These are phyloP conservation scores for Andrena praecox DNA, from an alignment of 2,888 invertebrate species.

Conservation along the genomic window DNA sequence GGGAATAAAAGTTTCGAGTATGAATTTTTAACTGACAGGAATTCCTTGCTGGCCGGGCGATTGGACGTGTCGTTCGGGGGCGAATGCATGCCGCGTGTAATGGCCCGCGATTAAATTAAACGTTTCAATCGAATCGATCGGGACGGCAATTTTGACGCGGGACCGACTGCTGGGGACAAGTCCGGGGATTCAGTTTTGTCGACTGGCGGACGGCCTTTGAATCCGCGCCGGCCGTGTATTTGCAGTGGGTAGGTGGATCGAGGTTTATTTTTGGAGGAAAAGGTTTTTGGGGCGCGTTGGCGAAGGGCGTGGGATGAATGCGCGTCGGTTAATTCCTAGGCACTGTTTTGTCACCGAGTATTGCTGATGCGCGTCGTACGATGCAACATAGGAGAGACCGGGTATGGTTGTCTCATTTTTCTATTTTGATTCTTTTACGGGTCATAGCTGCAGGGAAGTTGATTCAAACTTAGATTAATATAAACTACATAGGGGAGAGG, in stretches of 20 bases:
- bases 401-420: too few relatives aligned
- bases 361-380: neutral
- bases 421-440: too few relatives aligned
- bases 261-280: neutral
- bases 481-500: too few relatives aligned
- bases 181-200: constrained; percentile 5
- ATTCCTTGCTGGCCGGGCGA: constrained; percentile 35
- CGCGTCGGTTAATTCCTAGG: neutral
- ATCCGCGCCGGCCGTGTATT: neutral
- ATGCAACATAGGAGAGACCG: too few relatives aligned
- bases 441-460: too few relatives aligned
- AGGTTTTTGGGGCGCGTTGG: neutral
- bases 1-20: constrained; percentile 2
- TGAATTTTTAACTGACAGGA: constrained; percentile 10
- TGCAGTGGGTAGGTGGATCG: neutral
- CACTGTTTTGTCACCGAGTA: neutral
- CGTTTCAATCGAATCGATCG: constrained; percentile 56
- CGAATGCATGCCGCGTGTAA: constrained; percentile 46
- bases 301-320: neutral
- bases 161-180: constrained; percentile 19
- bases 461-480: too few relatives aligned
- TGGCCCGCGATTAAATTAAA: constrained; percentile 46
- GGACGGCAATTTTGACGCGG: constrained; percentile 46
- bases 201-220: neutral
- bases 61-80: constrained; percentile 10